A percentile compares a stretch with the other conserved stretches of the same genome.
Conservation (phyloP, 2,113 vertebrate species). For the Podilymbus podiceps region DNA sequence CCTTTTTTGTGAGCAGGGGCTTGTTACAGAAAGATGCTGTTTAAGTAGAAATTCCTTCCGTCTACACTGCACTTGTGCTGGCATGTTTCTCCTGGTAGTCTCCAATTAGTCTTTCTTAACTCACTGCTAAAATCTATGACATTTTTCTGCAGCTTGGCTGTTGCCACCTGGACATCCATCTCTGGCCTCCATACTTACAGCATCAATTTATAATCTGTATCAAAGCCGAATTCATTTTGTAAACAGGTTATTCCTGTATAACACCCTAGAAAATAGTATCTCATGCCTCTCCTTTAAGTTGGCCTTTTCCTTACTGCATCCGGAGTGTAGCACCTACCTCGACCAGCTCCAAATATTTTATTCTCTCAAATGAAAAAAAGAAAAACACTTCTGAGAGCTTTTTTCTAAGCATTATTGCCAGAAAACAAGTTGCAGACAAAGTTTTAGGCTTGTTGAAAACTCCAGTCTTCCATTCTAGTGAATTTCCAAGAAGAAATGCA, state of each 20-base stretch:
- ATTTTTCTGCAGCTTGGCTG: not conserved
- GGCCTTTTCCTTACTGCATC: not conserved
- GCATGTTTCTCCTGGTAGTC: not conserved
- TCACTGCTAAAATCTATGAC: not conserved
- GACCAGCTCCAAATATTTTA: not conserved
- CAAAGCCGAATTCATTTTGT: not conserved
- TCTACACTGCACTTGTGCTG: not conserved
- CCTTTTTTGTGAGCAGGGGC: not conserved
- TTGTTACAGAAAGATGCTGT: not conserved
- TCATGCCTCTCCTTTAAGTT: not conserved
- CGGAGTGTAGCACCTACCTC: not conserved
- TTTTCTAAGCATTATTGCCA: not conserved
- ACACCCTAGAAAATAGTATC: not conserved
- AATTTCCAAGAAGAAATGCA: not conserved
- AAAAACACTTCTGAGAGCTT: not conserved
- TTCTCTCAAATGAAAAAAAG: not conserved
- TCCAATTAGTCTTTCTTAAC: not conserved
- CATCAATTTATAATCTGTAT: not conserved
- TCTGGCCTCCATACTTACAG: not conserved
- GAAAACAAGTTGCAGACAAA: not conserved
- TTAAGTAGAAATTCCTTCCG: not conserved
- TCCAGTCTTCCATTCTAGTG: not conserved
- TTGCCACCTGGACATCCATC: not conserved
- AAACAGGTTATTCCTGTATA: not conserved
- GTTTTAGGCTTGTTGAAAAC: not conserved